Conservation (phyloP, 1,140 invertebrate species). For the Uloborus diversus region DNA sequence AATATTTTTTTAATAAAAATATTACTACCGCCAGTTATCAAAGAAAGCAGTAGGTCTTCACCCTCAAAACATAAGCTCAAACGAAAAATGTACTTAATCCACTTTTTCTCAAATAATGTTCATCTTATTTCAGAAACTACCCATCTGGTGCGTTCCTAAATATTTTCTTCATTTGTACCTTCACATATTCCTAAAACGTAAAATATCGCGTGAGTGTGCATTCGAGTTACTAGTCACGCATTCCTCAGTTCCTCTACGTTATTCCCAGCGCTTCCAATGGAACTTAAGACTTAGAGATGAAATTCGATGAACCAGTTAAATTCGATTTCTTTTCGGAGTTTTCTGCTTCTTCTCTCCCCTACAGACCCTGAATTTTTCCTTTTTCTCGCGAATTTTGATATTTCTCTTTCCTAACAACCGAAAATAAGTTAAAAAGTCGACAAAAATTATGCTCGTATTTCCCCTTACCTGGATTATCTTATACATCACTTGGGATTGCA, state of each 20-base stretch:
- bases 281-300: conserved; percentile 33
- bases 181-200: not conserved
- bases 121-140: not conserved
- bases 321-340: conserved; percentile 39
- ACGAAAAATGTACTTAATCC: not conserved
- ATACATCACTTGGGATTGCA: too few species aligned
- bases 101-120: not conserved
- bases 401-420: too few species aligned
- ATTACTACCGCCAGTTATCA: too few species aligned
- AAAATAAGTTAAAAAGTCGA: too few species aligned
- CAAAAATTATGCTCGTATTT: too few species aligned
- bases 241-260: not conserved
- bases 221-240: conserved; percentile 46
- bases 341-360: too few species aligned
- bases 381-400: too few species aligned
- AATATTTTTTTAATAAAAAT: too few species aligned
- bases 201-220: conserved; percentile 32
- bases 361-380: too few species aligned
- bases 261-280: conserved; percentile 23
- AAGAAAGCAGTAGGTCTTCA: too few species aligned
- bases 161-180: conserved; percentile 45
- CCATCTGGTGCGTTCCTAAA: conserved; percentile 6
- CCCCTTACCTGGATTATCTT: too few species aligned
- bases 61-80: not conserved
- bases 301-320: conserved; percentile 46